Base-by-base conservation (phyloP, 2,797 vertebrate genomes). In the Pteronotus mesoamericanus region DNA sequence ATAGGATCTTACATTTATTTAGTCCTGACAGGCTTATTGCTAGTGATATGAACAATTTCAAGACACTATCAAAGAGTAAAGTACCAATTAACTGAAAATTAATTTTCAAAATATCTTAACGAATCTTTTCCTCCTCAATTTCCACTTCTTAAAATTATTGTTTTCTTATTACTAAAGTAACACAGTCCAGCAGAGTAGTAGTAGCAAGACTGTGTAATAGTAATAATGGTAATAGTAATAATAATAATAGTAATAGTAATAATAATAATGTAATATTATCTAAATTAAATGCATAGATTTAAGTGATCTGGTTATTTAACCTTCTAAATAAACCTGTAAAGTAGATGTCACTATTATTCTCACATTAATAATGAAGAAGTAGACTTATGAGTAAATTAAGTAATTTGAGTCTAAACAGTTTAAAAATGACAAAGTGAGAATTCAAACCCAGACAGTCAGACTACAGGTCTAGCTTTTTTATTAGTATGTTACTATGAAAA, bases 151-250 rank as follows among this genome's bases (percentile, higher is more conserved):
- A 61, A 80, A 88, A 68, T 19, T 42, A 9, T 24, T 92, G 1
- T 42, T 86, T 80, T 89, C 26, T 86, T 85, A 22, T 91, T 89
- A 74, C n/a, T 72, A 90, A 83, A 66, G 6, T 88, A 75, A 92
- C 64, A 42, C 26, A 83, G 5, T 92, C 29, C 48, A 32, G 24
- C 51, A 2, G 55, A 75, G 3, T 96, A 83, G 34, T 10, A n/a
- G 24, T 19, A 57, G 22, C 44, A 66, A 2, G 93, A 61, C 29
- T 29, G 16, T 5, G n/a, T 75, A 82, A 42, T 37, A 55, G 26
- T 48, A 64, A 8, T 22, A 79, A 29, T 48, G 15, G 11, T 29
- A 74, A 5, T 89, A 55, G 22, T 29, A 8, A 8, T 75, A 75
- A 42, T 32, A 68, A n/a, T 48, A 42, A 29, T 66, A 53, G 32